phyloP scores from a whole-genome alignment of 2,888 invertebrate species.

The Eupithecia subumbrata region DNA sequence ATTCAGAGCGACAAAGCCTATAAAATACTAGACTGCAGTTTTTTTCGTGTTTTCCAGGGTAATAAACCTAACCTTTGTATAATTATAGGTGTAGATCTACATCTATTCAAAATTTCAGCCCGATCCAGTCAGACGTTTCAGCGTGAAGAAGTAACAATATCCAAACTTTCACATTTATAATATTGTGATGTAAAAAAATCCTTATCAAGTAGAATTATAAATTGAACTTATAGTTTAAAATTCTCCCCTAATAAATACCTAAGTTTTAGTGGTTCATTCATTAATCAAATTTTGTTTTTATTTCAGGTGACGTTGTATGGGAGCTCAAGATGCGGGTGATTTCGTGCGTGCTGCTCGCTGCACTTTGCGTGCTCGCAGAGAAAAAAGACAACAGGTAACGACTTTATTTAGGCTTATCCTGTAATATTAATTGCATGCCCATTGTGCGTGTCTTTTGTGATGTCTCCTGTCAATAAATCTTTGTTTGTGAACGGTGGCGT shows the following conservation, averaged over 20 bases:
- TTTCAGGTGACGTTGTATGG: constrained; percentile 66
- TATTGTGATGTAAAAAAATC: not conserved
- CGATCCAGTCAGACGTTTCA: too few relatives aligned
- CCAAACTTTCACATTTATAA: too few relatives aligned
- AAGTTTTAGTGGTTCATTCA: not conserved
- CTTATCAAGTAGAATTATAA: not conserved
- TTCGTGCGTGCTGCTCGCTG: constrained; percentile 61
- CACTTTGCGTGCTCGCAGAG: constrained; percentile 59
- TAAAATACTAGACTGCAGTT: too few relatives aligned
- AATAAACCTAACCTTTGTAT: too few relatives aligned
- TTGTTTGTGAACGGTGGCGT: not conserved
- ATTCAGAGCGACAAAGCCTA: too few relatives aligned
- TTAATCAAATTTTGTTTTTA: not conserved
- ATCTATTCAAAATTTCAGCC: too few relatives aligned
- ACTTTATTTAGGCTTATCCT: not conserved
- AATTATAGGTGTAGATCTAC: too few relatives aligned
- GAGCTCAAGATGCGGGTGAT: constrained; percentile 63
- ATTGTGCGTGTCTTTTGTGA: not conserved
- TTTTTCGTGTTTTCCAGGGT: too few relatives aligned
- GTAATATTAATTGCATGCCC: too few relatives aligned
- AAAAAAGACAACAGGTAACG: constrained; percentile 65
- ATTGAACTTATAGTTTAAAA: not conserved
- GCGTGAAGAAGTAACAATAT: too few relatives aligned
- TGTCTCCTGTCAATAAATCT: not conserved
- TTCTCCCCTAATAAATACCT: not conserved